Percentiles rank a stretch among this genome's conserved stretches.
Conservation (phyloP, 1,140 invertebrate species). For the Zophobas atratus region DNA sequence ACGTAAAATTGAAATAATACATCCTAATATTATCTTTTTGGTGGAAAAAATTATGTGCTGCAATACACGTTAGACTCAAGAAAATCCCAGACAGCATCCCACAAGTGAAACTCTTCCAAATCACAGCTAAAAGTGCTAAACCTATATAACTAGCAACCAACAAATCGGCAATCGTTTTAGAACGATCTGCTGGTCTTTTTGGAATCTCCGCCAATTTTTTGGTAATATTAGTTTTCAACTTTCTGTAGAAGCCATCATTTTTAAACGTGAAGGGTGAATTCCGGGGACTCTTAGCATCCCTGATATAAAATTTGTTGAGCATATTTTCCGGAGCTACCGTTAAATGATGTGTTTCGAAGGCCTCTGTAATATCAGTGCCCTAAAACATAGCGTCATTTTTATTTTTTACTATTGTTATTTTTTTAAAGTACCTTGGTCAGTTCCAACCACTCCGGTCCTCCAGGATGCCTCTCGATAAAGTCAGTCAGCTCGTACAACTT, state of each 20-base stretch:
- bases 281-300: constrained; percentile 71
- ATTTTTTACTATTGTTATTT: too few relatives aligned
- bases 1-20: constrained; percentile 83
- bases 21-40: constrained; percentile 85
- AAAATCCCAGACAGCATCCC: constrained; percentile 71
- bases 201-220: constrained; percentile 61
- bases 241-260: constrained; percentile 78
- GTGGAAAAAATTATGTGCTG: constrained; percentile 89
- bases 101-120: constrained; percentile 66
- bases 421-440: constrained; percentile 73
- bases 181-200: constrained; percentile 64
- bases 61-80: constrained; percentile 73
- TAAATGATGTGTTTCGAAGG: constrained; percentile 77
- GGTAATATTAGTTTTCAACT: constrained; percentile 72
- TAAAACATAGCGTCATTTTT: constrained; percentile 55
- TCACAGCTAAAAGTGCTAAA: constrained; percentile 71
- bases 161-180: constrained; percentile 72
- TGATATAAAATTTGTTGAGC: constrained; percentile 74
- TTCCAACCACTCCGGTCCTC: constrained; percentile 82
- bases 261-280: constrained; percentile 77
- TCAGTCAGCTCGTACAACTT: constrained; percentile 81
- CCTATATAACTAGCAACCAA: constrained; percentile 70
- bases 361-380: constrained; percentile 82
- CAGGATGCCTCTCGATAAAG: constrained; percentile 83
- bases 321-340: constrained; percentile 69